Base-by-base conservation (phyloP, 2,888 invertebrate genomes). In the Villa cingulata region DNA sequence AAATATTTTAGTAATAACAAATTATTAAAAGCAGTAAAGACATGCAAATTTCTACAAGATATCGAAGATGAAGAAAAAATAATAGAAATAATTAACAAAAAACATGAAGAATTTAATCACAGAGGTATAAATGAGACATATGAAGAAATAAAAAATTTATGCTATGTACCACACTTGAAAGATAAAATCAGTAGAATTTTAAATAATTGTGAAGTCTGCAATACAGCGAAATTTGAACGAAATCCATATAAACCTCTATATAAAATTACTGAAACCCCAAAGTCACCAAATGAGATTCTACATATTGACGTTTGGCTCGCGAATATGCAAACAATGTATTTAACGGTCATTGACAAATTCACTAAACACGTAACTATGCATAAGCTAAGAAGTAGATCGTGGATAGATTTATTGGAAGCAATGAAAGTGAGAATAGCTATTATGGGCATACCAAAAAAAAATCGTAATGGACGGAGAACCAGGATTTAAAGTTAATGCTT, bases 181-280 rank as follows among this genome's bases (percentile, higher is more conserved):
- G 54, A 78, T 58, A 2, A 79, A 81, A 60, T 79, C 76, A 57
- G 75, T 68, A 29, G 78, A 78, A 27, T 27, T 2, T 27, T 27
- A 27, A 27, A 27, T 2, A n/a, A n/a, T n/a, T n/a, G n/a, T n/a
- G n/a, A n/a, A n/a, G n/a, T n/a, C n/a, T n/a, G n/a, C n/a, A n/a
- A 27, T 2, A 27, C 2, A 6, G 27, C 41, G 4, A 47, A 47
- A 27, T 46, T 43, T 17, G 44, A 46, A 41, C 14, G 49, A n/a
- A 23, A 14, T 27, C 50, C 50, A 15, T 29, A 41, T 12, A 39
- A 46, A 41, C n/a, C n/a, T n/a, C n/a, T n/a, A n/a, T n/a, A n/a
- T n/a, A n/a, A n/a, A n/a, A n/a, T n/a, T n/a, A n/a, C 46, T 1
- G 46, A 49, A 37, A 40, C 43, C n/a, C 29, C 41, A 9, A 16